Conservation (phyloP, 2,888 invertebrate genomes). For the Drosophila koepferae region DNA sequence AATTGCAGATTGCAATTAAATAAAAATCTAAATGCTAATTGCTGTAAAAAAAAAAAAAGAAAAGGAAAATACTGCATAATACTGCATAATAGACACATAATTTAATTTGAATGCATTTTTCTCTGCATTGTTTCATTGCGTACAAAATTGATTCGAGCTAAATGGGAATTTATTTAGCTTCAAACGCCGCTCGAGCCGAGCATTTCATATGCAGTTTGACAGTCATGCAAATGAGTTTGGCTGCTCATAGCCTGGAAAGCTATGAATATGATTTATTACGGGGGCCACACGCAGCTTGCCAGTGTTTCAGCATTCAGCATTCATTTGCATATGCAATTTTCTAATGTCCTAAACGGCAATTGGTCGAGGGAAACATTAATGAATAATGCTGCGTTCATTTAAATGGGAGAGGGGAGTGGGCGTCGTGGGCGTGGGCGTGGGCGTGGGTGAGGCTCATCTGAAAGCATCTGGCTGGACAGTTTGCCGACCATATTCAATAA, state of each 20-base stretch:
- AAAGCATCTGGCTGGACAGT: not conserved
- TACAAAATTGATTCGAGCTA: slow-evolving; percentile 1
- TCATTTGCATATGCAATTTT: slow-evolving; percentile 72
- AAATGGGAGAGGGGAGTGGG: no score
- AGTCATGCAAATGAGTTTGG: slow-evolving; percentile 43
- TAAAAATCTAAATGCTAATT: not conserved
- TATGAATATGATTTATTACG: slow-evolving; percentile 67
- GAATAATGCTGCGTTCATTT: slow-evolving; percentile 69
- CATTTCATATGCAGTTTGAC: slow-evolving; percentile 23
- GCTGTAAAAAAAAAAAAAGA: not conserved
- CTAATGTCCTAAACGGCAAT: slow-evolving; percentile 28
- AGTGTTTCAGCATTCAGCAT: not conserved
- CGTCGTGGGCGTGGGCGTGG: not conserved
- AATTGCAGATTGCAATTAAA: not conserved
- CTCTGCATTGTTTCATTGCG: not conserved
- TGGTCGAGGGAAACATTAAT: slow-evolving; percentile 51
- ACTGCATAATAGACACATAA: not conserved
- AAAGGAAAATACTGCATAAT: not conserved
- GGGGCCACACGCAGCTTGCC: slow-evolving; percentile 10
- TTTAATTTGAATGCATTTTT: not conserved
- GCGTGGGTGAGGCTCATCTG: not conserved
- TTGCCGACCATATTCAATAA: slow-evolving; percentile 15
- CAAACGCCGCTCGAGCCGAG: not conserved
- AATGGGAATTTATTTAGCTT: slow-evolving; percentile 5
- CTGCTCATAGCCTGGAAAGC: slow-evolving; percentile 33